A percentile compares a stretch with the other conserved stretches of the same genome.
Evolutionary conservation across 2,797 vertebrate genomes (phyloP).

Genomic region (Malurus leucopterus): DNA sequence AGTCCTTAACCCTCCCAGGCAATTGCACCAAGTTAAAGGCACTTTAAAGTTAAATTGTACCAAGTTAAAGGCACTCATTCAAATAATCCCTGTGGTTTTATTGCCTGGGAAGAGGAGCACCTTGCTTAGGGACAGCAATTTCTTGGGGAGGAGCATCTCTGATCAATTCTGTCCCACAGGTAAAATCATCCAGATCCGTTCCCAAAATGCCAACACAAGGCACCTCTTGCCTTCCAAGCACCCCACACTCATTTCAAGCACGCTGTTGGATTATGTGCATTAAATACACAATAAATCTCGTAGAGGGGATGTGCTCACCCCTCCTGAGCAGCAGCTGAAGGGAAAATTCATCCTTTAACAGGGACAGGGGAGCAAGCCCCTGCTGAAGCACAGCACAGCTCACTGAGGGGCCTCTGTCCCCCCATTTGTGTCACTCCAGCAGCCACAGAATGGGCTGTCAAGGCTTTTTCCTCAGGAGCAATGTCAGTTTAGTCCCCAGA

Average conservation of each 20-base stretch:
- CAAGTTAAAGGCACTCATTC: neutral
- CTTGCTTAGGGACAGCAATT: neutral
- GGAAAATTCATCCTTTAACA: neutral
- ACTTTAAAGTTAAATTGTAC: too few species aligned
- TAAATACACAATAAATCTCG: accelerated
- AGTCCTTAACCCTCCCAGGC: neutral
- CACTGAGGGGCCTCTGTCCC: neutral
- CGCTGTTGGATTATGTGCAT: accelerated
- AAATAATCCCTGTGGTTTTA: neutral
- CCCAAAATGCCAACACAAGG: accelerated
- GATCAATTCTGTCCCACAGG: neutral
- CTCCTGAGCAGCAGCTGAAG: neutral
- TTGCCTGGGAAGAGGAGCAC: neutral
- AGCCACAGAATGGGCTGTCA: accelerated
- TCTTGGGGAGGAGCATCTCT: neutral
- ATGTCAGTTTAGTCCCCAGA: neutral
- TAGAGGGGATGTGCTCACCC: too few species aligned
- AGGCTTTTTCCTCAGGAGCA: neutral
- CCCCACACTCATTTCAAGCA: neutral
- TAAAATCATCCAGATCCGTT: neutral
- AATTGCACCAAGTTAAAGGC: neutral
- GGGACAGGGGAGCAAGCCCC: neutral
- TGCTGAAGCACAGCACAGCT: neutral
- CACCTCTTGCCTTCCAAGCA: neutral
- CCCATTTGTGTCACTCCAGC: neutral